Conservation (phyloP, 2,888 invertebrate species). For the Dromius quadrimaculatus region DNA sequence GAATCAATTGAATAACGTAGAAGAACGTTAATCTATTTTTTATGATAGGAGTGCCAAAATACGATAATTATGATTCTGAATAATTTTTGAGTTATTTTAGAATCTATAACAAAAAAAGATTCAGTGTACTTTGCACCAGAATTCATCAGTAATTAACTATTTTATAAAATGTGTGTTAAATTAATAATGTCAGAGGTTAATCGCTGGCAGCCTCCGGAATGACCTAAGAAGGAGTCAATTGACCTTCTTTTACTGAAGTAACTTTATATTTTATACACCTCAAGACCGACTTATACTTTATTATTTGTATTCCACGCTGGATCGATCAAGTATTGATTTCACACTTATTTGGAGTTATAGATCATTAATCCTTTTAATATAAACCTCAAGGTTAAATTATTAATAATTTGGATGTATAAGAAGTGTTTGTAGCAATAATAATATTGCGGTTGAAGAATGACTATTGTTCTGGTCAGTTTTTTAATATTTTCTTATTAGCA, state of each 20-base stretch:
- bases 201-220: not conserved
- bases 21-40: too few species aligned
- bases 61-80: too few species aligned
- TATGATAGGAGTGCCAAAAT: too few species aligned
- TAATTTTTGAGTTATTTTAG: too few species aligned
- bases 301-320: not conserved
- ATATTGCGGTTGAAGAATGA: too few species aligned
- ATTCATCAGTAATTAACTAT: not conserved
- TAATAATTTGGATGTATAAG: too few species aligned
- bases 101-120: too few species aligned
- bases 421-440: too few species aligned
- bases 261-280: not conserved
- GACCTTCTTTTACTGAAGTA: constrained; percentile 9
- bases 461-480: too few species aligned
- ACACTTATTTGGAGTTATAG: not conserved
- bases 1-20: too few species aligned
- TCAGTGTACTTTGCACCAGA: not conserved
- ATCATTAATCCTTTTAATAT: not conserved
- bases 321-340: not conserved
- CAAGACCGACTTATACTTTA: not conserved
- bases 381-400: not conserved
- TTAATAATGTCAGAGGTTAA: constrained; percentile 1
- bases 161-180: constrained; percentile 15
- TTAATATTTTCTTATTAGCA: too few species aligned
- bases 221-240: constrained; percentile 26